Percentiles rank a stretch among this genome's conserved stretches.
Conservation (phyloP, 2,888 invertebrate genomes). For the Nemotelus pantherinus region DNA sequence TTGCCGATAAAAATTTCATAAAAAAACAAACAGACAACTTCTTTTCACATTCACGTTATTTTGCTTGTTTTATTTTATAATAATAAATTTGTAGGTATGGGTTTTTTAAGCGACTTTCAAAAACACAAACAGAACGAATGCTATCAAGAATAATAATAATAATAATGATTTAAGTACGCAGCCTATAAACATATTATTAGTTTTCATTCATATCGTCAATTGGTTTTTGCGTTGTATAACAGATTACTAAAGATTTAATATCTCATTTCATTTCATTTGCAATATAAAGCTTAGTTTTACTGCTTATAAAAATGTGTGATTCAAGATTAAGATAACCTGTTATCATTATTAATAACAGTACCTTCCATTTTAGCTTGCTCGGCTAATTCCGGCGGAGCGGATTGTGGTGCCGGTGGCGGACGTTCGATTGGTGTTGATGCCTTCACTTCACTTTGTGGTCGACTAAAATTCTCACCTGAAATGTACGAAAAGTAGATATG, state of each 20-base stretch:
- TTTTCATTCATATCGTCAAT: background rate
- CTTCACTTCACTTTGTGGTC: slow-evolving; percentile 90
- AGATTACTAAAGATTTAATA: slow-evolving; percentile 29
- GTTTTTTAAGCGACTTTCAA: slow-evolving; percentile 10
- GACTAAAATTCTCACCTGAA: slow-evolving; percentile 81
- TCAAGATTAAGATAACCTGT: slow-evolving; percentile 41
- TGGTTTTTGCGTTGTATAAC: slow-evolving; percentile 42
- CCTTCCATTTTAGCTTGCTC: slow-evolving; percentile 70
- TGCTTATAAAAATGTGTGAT: slow-evolving; percentile 28
- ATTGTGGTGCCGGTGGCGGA: slow-evolving; percentile 73
- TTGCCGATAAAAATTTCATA: background rate
- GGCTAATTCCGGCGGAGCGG: slow-evolving; percentile 73
- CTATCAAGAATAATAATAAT: slow-evolving; percentile 1
- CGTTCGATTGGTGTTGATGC: slow-evolving; percentile 75
- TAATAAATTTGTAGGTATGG: slow-evolving; percentile 5
- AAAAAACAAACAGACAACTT: slow-evolving; percentile 39
- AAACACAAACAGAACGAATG: slow-evolving; percentile 39
- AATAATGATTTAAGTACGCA: slow-evolving; percentile 20
- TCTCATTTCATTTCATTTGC: slow-evolving; percentile 30
- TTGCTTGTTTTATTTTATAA: slow-evolving; percentile 9
- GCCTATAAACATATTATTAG: slow-evolving; percentile 25
- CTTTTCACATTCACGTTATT: slow-evolving; percentile 6
- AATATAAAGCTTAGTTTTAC: slow-evolving; percentile 42
- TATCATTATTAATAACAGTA: slow-evolving; percentile 51
- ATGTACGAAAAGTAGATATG: background rate